Base-by-base conservation (phyloP, 2,888 invertebrate species). In the Heterodera filipjevi region DNA sequence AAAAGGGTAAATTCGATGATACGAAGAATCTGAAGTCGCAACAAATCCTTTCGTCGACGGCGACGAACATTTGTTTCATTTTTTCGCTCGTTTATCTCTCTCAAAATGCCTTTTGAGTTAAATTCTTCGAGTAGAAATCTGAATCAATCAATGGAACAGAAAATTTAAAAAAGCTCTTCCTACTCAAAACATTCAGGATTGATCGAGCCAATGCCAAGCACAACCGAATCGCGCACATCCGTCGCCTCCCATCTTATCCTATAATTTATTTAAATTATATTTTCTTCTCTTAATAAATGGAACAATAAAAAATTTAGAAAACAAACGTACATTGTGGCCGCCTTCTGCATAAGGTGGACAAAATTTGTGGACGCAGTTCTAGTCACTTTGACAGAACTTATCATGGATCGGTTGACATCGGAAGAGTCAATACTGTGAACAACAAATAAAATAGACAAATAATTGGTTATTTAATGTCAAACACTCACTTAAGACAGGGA, bases 101-200 rank as follows among this genome's bases (percentile, higher is more conserved):
- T 93, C 79, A 99, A 93, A 83, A 95, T 93, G 0, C 85, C 85
- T 19, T 84, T 77, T 1, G 94, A 93, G 12, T 94, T 93, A 77
- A 99, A 90, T 90, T 99, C 99, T 87, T 99, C 99, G 93, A 98
- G 94, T 80, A 99, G 91, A 35, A 79, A 53, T 22, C 79, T 79
- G n/a, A 35, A 71, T 53, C 44, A 77, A 66, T 44, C 53, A 76
- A n/a, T 49, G 19, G 39, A 73, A 46, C 22, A 10, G 19, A 33
- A 10, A 96, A 89, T 22, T 32, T 22, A 59, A 1, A 68, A 79
- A 80, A 66, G n/a, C 32, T 3, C n/a, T 33, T 68, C 81, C 68
- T 68, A 96, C 95, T 95, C 95, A 81, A 98, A 92, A 14, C 96
- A 95, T 85, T 94, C 94, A 30, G 95, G 93, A 90, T 98, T 99